phyloP scores from a whole-genome alignment of 1,140 invertebrate species.

The Drosophila bocki region DNA sequence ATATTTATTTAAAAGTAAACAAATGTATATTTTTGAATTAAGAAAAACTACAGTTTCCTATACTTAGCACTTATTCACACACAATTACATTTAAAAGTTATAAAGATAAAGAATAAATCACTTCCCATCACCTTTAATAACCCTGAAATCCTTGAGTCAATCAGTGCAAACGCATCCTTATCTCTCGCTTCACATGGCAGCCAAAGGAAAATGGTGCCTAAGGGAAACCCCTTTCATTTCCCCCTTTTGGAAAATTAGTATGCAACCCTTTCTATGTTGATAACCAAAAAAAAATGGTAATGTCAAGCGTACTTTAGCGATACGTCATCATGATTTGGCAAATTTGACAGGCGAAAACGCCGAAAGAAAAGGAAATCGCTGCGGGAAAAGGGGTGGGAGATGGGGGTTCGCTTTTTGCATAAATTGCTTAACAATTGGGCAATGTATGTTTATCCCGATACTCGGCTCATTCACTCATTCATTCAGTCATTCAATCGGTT shows the following conservation, averaged over 20 bases:
- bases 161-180: conserved; percentile 43
- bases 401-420: conserved; percentile 57
- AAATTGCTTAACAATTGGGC: conserved; percentile 70
- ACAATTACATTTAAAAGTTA: background rate
- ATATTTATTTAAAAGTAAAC: no score
- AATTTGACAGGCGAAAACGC: conserved; percentile 75
- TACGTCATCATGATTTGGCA: conserved; percentile 81
- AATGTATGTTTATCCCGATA: conserved; percentile 51
- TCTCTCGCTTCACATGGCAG: conserved; percentile 27
- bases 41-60: no score
- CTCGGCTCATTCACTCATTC: conserved; percentile 19
- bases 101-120: background rate
- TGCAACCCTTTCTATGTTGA: conserved; percentile 61
- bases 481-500: conserved; percentile 54
- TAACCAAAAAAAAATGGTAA: conserved; percentile 49
- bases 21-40: no score
- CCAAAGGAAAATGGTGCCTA: conserved; percentile 20
- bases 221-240: conserved; percentile 8
- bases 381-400: background rate
- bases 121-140: background rate
- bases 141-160: conserved; percentile 22
- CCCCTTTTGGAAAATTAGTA: conserved; percentile 49
- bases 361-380: conserved; percentile 26
- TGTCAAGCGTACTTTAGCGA: conserved; percentile 77
- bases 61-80: background rate